A percentile compares a stretch with the other conserved stretches of the same genome.
phyloP scores from a whole-genome alignment of 2,113 vertebrate genomes.

The Trachemys scripta region DNA sequence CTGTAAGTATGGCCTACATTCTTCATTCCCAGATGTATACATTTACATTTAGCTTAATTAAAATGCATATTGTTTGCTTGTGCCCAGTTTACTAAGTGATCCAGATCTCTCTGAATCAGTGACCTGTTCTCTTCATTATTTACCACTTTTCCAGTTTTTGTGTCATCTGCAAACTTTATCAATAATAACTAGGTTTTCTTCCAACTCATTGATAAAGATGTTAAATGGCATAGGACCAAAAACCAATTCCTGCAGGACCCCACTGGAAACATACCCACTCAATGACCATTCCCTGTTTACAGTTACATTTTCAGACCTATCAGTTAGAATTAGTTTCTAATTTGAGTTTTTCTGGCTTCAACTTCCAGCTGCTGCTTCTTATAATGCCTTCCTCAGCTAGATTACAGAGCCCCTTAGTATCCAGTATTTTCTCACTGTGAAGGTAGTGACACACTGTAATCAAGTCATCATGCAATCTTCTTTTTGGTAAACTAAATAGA shows the following conservation, averaged over 20 bases:
- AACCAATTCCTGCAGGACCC: neutral
- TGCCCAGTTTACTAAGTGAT: neutral
- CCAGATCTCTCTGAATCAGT: neutral
- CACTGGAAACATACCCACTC: neutral
- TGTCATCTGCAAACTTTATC: neutral
- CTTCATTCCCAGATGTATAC: neutral
- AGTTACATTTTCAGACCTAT: neutral
- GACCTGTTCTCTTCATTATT: neutral
- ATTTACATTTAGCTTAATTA: neutral
- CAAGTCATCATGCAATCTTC: neutral
- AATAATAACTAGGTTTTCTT: neutral
- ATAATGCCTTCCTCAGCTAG: neutral
- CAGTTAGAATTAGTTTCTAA: neutral
- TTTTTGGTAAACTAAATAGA: neutral
- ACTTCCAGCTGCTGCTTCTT: neutral
- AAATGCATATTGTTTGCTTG: neutral
- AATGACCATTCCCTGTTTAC: neutral
- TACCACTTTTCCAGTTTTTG: neutral
- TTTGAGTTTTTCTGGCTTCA: neutral
- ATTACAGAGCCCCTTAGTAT: neutral
- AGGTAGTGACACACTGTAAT: neutral
- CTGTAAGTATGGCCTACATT: neutral
- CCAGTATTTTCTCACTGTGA: neutral
- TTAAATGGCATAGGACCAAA: neutral
- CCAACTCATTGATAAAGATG: constrained; percentile 7